Percentiles rank a stretch among this genome's conserved stretches.
phyloP scores from a whole-genome alignment of 2,113 vertebrate genomes.

The Empidonax traillii region DNA sequence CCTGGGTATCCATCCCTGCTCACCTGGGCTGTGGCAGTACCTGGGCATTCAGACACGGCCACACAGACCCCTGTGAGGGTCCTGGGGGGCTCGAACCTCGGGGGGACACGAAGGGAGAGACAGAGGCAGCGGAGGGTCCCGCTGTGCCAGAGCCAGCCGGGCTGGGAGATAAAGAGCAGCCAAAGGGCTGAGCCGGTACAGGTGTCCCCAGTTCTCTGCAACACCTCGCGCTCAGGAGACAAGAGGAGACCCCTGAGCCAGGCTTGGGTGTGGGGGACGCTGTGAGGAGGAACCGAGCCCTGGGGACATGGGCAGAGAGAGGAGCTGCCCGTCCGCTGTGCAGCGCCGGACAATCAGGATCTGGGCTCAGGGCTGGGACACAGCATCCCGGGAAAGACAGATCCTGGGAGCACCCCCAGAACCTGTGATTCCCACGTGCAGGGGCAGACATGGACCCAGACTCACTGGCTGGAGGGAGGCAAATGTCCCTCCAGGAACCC shows the following conservation, averaged over 20 bases:
- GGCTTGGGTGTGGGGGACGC: neutral
- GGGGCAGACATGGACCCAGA: neutral
- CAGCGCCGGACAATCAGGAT: accelerated
- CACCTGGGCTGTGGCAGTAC: neutral
- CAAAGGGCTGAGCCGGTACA: neutral
- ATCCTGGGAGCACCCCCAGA: neutral
- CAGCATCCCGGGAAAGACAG: neutral
- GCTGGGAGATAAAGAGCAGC: neutral
- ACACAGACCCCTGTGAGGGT: neutral
- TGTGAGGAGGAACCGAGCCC: neutral
- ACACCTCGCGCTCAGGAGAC: neutral
- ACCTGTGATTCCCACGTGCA: accelerated
- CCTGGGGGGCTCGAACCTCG: accelerated
- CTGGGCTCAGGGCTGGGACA: neutral
- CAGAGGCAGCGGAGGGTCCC: neutral
- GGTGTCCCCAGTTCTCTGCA: neutral
- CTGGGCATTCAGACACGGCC: neutral
- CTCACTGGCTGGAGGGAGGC: accelerated
- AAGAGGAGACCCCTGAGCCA: accelerated
- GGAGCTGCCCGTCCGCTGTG: neutral
- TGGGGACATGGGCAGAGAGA: neutral
- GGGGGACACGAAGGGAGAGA: neutral
- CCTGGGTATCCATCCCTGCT: neutral
- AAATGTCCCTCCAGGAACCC: neutral
- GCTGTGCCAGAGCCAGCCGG: accelerated